Conservation (phyloP, 1,140 invertebrate genomes). For the Eriocheir sinensis region DNA sequence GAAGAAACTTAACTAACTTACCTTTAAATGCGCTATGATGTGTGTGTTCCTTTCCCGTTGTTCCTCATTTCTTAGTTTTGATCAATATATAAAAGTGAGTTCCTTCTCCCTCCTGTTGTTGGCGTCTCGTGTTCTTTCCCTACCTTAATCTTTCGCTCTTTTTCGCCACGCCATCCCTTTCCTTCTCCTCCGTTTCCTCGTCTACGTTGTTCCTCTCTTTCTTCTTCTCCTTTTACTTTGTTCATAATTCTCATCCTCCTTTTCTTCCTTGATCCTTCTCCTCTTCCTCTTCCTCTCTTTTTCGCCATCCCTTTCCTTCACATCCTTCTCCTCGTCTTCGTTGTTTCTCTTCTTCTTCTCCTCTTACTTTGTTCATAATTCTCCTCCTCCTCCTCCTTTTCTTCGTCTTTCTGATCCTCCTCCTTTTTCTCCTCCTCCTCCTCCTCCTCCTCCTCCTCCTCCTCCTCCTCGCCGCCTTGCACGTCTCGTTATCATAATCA, state of each 20-base stretch:
- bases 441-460: neutral
- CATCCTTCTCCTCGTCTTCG: neutral
- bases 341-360: neutral
- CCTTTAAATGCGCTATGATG: too few relatives aligned
- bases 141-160: neutral
- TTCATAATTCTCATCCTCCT: neutral
- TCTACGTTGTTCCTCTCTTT: neutral
- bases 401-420: neutral
- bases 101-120: neutral
- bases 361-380: neutral
- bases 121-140: neutral
- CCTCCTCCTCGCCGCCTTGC: neutral
- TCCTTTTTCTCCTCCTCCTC: neutral
- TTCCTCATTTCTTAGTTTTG: too few relatives aligned
- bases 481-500: constrained; percentile 72
- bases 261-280: neutral
- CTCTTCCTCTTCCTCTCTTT: neutral
- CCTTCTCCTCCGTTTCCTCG: neutral
- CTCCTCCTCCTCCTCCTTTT: constrained; percentile 8
- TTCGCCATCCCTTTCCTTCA: neutral
- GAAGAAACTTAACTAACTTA: too few relatives aligned
- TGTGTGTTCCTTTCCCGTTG: too few relatives aligned
- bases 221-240: neutral
- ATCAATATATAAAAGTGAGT: neutral
- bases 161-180: neutral